These are phyloP conservation scores for Chondrosia reniformis DNA, from an alignment of 37 sponge, comb jelly and placozoan species.

Conservation along the genomic window DNA sequence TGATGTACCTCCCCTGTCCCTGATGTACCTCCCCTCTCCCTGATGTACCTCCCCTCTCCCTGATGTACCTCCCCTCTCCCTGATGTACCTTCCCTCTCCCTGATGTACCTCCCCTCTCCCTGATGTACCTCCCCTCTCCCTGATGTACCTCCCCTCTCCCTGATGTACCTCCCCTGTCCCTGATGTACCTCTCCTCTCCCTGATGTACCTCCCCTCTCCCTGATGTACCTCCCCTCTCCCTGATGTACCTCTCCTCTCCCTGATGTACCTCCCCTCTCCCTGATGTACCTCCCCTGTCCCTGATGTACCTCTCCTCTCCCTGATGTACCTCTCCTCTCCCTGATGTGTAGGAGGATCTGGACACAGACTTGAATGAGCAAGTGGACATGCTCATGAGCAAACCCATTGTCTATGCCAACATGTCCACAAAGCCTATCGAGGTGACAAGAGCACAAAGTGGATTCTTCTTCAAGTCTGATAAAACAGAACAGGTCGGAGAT, in stretches of 20 bases:
- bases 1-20: not conserved
- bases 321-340: not conserved
- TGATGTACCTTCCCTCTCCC: not conserved
- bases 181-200: not conserved
- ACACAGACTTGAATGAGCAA: constrained; percentile 72
- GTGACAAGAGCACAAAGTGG: constrained; percentile 76
- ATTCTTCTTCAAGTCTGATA: constrained; percentile 63
- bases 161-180: not conserved
- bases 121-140: not conserved
- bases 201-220: not conserved
- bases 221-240: not conserved
- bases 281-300: not conserved
- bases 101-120: not conserved
- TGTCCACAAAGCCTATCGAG: constrained; percentile 82
- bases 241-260: not conserved
- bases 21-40: not conserved
- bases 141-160: not conserved
- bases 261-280: not conserved
- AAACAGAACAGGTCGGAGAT: constrained; percentile 72
- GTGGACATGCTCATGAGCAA: constrained; percentile 77
- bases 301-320: not conserved
- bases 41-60: not conserved
- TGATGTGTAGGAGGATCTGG: constrained; percentile 38
- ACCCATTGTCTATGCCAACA: constrained; percentile 85
- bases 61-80: constrained; percentile 1